These are phyloP conservation scores for Cryptosula pallasiana DNA, from an alignment of 2,888 invertebrate species.

Conservation along the genomic window DNA sequence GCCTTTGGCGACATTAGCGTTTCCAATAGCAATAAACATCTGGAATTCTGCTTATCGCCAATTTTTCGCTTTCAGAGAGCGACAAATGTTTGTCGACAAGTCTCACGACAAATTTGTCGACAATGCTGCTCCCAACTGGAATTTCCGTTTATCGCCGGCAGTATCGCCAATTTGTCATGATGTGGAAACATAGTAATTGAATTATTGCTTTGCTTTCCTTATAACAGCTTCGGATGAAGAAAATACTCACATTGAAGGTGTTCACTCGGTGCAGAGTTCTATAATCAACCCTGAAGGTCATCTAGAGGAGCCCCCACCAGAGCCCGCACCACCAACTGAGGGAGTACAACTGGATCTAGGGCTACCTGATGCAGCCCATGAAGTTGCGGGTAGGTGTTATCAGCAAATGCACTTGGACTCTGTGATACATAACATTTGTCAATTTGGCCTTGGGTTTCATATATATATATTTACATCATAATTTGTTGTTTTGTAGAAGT, in stretches of 20 bases:
- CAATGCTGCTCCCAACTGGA: no score
- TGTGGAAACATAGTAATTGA: no score
- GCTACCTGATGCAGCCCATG: constrained; percentile 4
- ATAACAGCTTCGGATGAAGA: background rate
- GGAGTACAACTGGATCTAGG: constrained; percentile 19
- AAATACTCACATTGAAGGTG: background rate
- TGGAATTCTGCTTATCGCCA: no score
- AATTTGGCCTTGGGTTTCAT: background rate
- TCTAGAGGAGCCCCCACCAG: background rate
- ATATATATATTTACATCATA: background rate
- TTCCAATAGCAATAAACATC: no score
- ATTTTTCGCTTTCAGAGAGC: no score
- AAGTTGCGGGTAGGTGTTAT: background rate
- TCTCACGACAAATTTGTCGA: no score
- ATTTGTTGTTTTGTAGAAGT: background rate
- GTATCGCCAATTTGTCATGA: no score
- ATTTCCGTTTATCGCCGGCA: no score
- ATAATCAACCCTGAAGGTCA: background rate
- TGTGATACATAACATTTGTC: background rate
- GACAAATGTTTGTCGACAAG: no score
- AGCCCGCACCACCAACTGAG: constrained; percentile 7
- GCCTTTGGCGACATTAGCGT: no score
- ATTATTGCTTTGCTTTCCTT: background rate
- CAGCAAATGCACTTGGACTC: background rate
- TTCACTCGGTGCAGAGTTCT: background rate